A percentile compares a stretch with the other conserved stretches of the same genome.
phyloP scores from a whole-genome alignment of 2,888 invertebrate genomes.

The Tetropium fuscum region DNA sequence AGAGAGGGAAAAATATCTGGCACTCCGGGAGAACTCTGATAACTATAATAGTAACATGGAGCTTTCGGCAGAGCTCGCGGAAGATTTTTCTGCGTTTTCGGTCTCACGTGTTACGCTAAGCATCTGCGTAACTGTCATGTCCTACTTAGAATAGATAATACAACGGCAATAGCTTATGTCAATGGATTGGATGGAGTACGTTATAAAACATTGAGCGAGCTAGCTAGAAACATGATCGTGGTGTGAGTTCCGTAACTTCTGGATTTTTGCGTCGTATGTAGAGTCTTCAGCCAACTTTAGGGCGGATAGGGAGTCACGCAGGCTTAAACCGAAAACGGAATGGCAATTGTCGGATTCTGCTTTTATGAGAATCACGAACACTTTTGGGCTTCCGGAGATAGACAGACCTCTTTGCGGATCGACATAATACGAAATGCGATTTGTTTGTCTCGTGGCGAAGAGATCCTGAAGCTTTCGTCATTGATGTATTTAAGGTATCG shows the following conservation, averaged over 20 bases:
- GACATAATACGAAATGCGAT: too few species aligned
- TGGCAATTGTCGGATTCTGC: conserved; percentile 15
- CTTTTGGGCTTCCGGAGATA: conserved; percentile 23
- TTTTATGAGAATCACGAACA: conserved; percentile 11
- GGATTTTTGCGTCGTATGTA: conserved; percentile 23
- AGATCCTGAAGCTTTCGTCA: conserved; percentile 25
- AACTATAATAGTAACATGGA: too few species aligned
- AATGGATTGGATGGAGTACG: neutral
- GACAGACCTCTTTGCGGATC: conserved; percentile 28
- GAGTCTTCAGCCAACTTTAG: conserved; percentile 16
- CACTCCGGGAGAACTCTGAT: too few species aligned
- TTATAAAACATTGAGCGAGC: neutral
- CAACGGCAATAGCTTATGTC: conserved; percentile 1
- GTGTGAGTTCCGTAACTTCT: conserved; percentile 26
- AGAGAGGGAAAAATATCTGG: too few species aligned
- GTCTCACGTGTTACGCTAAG: too few species aligned
- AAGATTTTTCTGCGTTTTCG: too few species aligned
- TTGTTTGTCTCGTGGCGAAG: conserved; percentile 23
- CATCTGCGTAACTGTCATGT: too few species aligned
- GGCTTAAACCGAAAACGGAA: conserved; percentile 20
- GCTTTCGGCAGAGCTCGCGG: too few species aligned
- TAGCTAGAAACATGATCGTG: conserved; percentile 25
- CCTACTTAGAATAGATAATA: neutral
- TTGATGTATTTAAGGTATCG: conserved; percentile 28
- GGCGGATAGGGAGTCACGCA: conserved; percentile 26